phyloP scores from a whole-genome alignment of 2,113 vertebrate species.

The Gymnocephalus cernua region DNA sequence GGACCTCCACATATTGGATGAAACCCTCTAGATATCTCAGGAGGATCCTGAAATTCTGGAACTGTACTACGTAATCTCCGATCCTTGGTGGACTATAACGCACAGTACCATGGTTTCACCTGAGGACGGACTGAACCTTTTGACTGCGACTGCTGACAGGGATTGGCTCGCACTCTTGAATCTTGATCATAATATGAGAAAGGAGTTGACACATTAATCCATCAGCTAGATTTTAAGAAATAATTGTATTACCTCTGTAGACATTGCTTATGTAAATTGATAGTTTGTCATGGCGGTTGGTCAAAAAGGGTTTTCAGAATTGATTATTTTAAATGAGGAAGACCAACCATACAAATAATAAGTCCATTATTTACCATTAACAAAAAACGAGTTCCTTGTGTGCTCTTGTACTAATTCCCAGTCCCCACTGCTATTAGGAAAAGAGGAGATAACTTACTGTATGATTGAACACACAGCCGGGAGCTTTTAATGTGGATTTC shows the following conservation, averaged over 20 bases:
- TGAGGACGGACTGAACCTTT: neutral
- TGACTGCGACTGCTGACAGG: neutral
- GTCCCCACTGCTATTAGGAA: slow-evolving; percentile 24
- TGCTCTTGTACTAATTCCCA: slow-evolving; percentile 33
- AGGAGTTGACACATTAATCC: slow-evolving; percentile 3
- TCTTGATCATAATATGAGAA: neutral
- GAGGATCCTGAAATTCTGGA: neutral
- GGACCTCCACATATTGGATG: neutral
- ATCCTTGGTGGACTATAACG: neutral
- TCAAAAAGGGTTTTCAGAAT: neutral
- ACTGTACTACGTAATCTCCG: neutral
- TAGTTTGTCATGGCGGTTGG: slow-evolving; percentile 18
- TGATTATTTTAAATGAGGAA: slow-evolving; percentile 24
- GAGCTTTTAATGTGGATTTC: slow-evolving; percentile 66
- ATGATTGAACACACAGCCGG: slow-evolving; percentile 46
- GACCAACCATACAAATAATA: slow-evolving; percentile 33
- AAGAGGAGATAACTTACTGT: slow-evolving; percentile 36
- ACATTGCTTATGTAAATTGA: slow-evolving; percentile 4
- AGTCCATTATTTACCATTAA: slow-evolving; percentile 17
- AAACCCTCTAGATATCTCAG: neutral
- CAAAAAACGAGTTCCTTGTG: slow-evolving; percentile 10
- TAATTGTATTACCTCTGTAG: slow-evolving; percentile 5
- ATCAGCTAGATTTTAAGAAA: slow-evolving; percentile 13
- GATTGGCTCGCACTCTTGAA: neutral
- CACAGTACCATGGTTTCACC: neutral